A percentile compares a stretch with the other conserved stretches of the same genome.
phyloP scores from a whole-genome alignment of 2,113 vertebrate species.

The Camelus bactrianus region DNA sequence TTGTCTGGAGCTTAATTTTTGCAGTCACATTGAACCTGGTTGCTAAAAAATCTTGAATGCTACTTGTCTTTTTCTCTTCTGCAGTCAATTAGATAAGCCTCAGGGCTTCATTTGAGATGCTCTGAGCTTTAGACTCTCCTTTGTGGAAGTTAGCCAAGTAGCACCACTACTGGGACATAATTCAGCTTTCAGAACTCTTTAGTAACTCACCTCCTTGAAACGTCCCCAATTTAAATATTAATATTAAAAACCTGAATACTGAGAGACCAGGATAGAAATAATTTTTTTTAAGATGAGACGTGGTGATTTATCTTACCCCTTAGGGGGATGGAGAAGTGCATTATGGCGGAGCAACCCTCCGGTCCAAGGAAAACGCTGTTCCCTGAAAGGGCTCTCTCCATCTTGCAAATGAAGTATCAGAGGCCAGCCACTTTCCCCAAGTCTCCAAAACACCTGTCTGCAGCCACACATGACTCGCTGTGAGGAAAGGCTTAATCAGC shows the following conservation, averaged over 20 bases:
- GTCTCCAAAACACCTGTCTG: neutral
- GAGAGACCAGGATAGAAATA: slow-evolving; percentile 25
- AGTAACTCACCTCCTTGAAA: neutral
- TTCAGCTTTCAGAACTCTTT: slow-evolving; percentile 39
- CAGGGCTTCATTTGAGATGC: neutral
- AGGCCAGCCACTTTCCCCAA: neutral
- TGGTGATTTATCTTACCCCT: too few relatives aligned
- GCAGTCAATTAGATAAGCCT: neutral
- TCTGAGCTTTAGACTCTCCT: slow-evolving; percentile 40
- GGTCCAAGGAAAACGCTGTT: neutral
- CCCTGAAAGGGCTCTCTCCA: neutral
- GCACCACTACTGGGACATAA: neutral
- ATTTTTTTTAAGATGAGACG: neutral
- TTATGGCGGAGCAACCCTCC: neutral
- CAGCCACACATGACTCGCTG: neutral
- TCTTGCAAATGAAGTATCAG: neutral
- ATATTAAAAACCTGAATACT: neutral
- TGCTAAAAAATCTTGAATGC: slow-evolving; percentile 25
- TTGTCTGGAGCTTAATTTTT: slow-evolving; percentile 61
- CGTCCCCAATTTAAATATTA: neutral
- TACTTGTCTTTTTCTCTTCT: slow-evolving; percentile 24
- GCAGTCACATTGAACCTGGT: neutral
- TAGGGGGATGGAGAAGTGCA: neutral
- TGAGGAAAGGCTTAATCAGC: neutral
- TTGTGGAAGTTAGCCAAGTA: slow-evolving; percentile 22